A percentile compares a stretch with the other conserved stretches of the same genome.
Conservation (phyloP, 1,140 invertebrate genomes). For the Leptopilina boulardi region DNA sequence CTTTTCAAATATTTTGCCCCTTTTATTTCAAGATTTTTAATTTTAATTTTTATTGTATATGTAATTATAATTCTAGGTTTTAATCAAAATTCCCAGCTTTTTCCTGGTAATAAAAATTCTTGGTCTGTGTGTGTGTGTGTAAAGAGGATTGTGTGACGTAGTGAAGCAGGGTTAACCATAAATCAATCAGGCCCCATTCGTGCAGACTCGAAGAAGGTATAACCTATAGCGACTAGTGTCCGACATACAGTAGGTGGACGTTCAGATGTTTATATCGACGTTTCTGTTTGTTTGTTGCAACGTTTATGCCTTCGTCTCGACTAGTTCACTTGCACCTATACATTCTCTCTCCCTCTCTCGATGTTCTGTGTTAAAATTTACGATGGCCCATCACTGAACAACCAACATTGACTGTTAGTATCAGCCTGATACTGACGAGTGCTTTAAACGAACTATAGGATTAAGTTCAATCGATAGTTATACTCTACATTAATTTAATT, state of each 20-base stretch:
- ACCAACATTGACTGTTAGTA: constrained; percentile 12
- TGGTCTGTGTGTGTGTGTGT: constrained; percentile 33
- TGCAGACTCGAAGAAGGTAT: constrained; percentile 47
- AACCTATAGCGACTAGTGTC: constrained; percentile 44
- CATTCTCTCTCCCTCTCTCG: neutral
- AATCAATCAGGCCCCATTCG: constrained; percentile 57
- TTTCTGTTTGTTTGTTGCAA: constrained; percentile 54
- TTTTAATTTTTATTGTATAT: no score
- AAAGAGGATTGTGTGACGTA: constrained; percentile 47
- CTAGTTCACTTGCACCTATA: constrained; percentile 3
- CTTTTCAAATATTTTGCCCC: no score
- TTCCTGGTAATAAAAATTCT: no score
- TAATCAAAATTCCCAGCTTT: no score
- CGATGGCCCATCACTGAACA: neutral
- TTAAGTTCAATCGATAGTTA: neutral
- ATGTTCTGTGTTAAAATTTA: constrained; percentile 10
- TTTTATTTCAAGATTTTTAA: no score
- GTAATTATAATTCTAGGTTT: no score
- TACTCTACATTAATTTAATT: neutral
- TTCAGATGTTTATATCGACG: constrained; percentile 55
- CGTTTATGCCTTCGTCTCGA: constrained; percentile 45
- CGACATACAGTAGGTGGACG: constrained; percentile 50
- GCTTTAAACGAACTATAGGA: neutral
- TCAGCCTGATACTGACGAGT: neutral
- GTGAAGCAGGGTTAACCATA: constrained; percentile 56